Conservation (phyloP, 2,888 invertebrate genomes). For the Ischnus inquisitorius region DNA sequence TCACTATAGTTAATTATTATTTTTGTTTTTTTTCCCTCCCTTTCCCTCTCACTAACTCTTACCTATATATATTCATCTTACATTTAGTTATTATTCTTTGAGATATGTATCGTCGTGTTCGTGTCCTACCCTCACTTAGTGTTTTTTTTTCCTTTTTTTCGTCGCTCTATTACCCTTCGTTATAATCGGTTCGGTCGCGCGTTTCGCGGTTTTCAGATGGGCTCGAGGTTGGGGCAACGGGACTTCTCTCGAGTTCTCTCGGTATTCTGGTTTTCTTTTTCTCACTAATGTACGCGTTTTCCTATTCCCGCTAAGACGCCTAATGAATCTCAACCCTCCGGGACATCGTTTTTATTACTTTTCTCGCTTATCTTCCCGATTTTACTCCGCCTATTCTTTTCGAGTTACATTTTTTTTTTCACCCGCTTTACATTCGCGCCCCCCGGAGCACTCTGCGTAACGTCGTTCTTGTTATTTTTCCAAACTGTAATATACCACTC, state of each 20-base stretch:
- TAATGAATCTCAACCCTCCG: conserved; percentile 21
- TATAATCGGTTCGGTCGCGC: conserved; percentile 32
- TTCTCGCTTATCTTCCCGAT: neutral
- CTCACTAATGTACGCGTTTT: conserved; percentile 31
- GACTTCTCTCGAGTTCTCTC: conserved; percentile 23
- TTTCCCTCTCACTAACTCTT: conserved; percentile 40
- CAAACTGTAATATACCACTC: conserved; percentile 34
- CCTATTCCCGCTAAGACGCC: neutral
- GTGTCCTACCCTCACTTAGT: conserved; percentile 69
- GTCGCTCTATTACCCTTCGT: conserved; percentile 39
- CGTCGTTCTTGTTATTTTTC: conserved; percentile 23
- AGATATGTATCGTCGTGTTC: conserved; percentile 85
- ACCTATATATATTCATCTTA: conserved; percentile 79
- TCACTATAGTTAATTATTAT: conserved; percentile 71
- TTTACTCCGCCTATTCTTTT: neutral
- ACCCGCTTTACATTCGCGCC: conserved; percentile 3
- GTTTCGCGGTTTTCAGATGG: conserved; percentile 36
- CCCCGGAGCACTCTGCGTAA: conserved; percentile 9
- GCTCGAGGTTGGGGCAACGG: conserved; percentile 22
- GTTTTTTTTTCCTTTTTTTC: conserved; percentile 52
- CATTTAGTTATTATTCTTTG: conserved; percentile 85
- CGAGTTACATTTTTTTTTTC: neutral
- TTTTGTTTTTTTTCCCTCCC: conserved; percentile 55
- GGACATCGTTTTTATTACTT: conserved; percentile 30
- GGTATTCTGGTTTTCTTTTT: conserved; percentile 38